These are phyloP conservation scores for Sinodicranocentrus sp. DNA, from an alignment of 2,888 invertebrate genomes.

Conservation along the genomic window DNA sequence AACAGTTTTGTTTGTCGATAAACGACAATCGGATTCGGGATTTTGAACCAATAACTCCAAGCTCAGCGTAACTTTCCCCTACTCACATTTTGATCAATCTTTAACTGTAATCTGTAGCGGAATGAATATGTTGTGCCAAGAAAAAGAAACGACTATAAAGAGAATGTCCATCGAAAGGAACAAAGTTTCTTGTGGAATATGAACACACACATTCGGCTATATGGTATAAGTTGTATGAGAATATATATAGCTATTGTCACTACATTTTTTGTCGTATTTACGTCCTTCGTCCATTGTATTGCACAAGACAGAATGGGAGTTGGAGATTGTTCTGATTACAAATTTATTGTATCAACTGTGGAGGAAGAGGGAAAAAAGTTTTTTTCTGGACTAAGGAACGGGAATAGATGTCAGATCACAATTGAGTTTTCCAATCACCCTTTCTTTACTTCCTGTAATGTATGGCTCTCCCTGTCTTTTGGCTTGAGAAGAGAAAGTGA, in stretches of 20 bases:
- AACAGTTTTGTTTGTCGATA: slow-evolving; percentile 45
- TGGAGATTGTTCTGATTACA: slow-evolving; percentile 75
- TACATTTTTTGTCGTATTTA: slow-evolving; percentile 47
- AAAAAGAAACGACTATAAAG: too few relatives aligned
- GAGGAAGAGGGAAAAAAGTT: slow-evolving; percentile 38
- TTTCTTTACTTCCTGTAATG: slow-evolving; percentile 70
- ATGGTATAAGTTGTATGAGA: background rate
- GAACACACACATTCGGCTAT: background rate
- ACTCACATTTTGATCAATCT: slow-evolving; percentile 36
- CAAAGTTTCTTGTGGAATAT: slow-evolving; percentile 12
- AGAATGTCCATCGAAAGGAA: background rate
- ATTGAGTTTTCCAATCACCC: slow-evolving; percentile 75
- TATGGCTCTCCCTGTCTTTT: slow-evolving; percentile 60
- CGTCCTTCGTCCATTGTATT: slow-evolving; percentile 56
- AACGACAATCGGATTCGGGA: background rate
- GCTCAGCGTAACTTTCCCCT: slow-evolving; percentile 6
- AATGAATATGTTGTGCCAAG: slow-evolving; percentile 63
- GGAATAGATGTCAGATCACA: slow-evolving; percentile 74
- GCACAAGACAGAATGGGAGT: slow-evolving; percentile 44
- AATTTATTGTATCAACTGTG: slow-evolving; percentile 76
- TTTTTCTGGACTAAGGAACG: slow-evolving; percentile 53
- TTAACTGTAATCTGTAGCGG: slow-evolving; percentile 58
- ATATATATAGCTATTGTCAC: background rate
- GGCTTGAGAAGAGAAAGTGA: slow-evolving; percentile 59
- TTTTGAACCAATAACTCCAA: slow-evolving; percentile 32